Conservation (phyloP, 1,140 invertebrate genomes). For the Microplitis demolitor region DNA sequence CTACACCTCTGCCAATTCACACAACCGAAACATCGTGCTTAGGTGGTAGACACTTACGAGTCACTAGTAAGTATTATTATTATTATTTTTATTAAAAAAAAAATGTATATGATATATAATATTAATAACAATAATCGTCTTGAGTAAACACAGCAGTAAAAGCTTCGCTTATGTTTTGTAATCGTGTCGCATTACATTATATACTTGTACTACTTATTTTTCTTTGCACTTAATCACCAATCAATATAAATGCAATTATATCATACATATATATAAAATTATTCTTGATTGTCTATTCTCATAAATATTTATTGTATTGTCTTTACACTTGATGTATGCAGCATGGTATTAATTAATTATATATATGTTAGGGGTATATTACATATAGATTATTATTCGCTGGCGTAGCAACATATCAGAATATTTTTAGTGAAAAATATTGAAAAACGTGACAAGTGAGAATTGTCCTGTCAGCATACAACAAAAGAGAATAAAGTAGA, state of each 20-base stretch:
- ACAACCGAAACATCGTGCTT: slow-evolving; percentile 70
- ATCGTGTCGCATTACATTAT: too few species aligned
- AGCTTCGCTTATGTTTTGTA: too few species aligned
- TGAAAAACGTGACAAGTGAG: not conserved
- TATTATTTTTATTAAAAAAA: not conserved
- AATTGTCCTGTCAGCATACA: not conserved
- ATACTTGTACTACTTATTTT: too few species aligned
- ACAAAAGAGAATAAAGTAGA: too few species aligned
- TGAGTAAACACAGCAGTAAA: not conserved
- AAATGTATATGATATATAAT: not conserved
- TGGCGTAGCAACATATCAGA: not conserved
- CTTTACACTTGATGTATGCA: too few species aligned
- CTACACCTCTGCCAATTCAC: slow-evolving; percentile 64
- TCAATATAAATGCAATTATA: too few species aligned
- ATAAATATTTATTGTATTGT: too few species aligned
- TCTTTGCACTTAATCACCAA: too few species aligned
- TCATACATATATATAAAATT: too few species aligned
- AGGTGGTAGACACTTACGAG: slow-evolving; percentile 73
- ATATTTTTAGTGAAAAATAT: not conserved
- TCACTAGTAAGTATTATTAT: slow-evolving; percentile 64
- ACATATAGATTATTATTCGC: not conserved
- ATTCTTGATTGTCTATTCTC: too few species aligned
- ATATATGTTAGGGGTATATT: not conserved
- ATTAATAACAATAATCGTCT: not conserved
- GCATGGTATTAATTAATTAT: too few species aligned